A percentile compares a stretch with the other conserved stretches of the same genome.
phyloP scores from a whole-genome alignment of 2,113 vertebrate species.

The Petromus typicus region DNA sequence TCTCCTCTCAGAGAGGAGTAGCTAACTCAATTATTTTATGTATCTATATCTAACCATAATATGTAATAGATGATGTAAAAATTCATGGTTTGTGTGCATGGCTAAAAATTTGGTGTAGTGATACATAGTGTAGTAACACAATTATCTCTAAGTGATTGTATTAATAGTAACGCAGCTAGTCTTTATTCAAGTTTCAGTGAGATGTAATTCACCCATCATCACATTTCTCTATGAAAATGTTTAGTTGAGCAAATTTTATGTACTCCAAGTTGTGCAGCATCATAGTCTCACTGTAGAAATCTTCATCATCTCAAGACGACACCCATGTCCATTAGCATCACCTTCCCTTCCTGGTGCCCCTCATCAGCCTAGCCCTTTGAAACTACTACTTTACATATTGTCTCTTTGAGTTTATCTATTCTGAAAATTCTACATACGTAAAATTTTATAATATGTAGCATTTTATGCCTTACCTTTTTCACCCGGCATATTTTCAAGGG shows the following conservation, averaged over 20 bases:
- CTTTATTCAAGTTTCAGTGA: background rate
- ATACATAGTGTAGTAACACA: background rate
- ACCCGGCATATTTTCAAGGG: background rate
- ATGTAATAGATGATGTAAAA: background rate
- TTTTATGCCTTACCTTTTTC: background rate
- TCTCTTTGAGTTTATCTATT: background rate
- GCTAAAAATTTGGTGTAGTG: background rate
- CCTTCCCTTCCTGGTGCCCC: background rate
- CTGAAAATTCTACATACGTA: background rate
- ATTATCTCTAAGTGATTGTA: background rate
- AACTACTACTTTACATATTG: background rate
- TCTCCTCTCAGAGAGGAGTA: conserved; percentile 3
- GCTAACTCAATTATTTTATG: background rate
- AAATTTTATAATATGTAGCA: background rate
- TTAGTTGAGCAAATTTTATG: background rate
- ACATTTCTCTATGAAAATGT: background rate
- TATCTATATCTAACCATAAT: background rate
- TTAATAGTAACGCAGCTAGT: background rate
- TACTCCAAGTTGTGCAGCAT: background rate
- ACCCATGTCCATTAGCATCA: no score
- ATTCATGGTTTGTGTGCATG: background rate
- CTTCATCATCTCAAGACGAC: background rate
- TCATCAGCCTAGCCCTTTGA: no score
- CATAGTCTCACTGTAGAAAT: background rate
- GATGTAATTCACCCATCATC: background rate